Evolutionary conservation across 2,113 vertebrate species (phyloP).

Genomic region (Ranitomeya imitator): DNA sequence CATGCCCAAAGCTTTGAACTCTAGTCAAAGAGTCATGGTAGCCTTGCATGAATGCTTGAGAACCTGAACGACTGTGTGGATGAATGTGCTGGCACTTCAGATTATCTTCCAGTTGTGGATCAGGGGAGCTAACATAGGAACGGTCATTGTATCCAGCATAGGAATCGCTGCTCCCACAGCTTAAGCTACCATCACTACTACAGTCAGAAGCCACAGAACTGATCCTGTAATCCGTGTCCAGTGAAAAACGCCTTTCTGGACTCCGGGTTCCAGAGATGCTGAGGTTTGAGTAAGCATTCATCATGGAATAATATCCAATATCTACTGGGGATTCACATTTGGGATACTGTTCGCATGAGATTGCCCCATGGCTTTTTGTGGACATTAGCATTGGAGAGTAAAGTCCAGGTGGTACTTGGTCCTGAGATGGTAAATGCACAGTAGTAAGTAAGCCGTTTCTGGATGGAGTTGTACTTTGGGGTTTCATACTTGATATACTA

Average conservation of each 20-base stretch:
- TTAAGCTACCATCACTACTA: constrained; percentile 90
- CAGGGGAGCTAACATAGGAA: constrained; percentile 82
- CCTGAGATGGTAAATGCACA: constrained; percentile 80
- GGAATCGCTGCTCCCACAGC: constrained; percentile 89
- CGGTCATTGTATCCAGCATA: constrained; percentile 82
- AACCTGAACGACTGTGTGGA: constrained; percentile 72
- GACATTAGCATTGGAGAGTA: constrained; percentile 78
- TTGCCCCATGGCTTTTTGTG: constrained; percentile 79
- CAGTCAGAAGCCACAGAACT: constrained; percentile 90
- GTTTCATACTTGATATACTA: constrained; percentile 73
- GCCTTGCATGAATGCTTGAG: constrained; percentile 73
- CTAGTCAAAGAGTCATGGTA: constrained; percentile 80
- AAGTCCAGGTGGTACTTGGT: constrained; percentile 79
- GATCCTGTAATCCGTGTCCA: constrained; percentile 82
- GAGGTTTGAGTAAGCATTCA: constrained; percentile 83
- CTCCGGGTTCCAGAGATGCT: constrained; percentile 81
- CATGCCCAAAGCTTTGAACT: constrained; percentile 80
- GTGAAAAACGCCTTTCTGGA: constrained; percentile 84
- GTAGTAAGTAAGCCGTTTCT: constrained; percentile 80
- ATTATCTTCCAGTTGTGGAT: constrained; percentile 81
- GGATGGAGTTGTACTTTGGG: constrained; percentile 78
- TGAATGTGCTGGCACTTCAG: constrained; percentile 80
- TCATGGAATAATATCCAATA: constrained; percentile 88
- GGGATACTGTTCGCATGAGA: constrained; percentile 86
- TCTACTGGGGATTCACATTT: constrained; percentile 93